A percentile compares a stretch with the other conserved stretches of the same genome.
Conservation (phyloP, 2,113 vertebrate species). For the Hemichromis elongatus region DNA sequence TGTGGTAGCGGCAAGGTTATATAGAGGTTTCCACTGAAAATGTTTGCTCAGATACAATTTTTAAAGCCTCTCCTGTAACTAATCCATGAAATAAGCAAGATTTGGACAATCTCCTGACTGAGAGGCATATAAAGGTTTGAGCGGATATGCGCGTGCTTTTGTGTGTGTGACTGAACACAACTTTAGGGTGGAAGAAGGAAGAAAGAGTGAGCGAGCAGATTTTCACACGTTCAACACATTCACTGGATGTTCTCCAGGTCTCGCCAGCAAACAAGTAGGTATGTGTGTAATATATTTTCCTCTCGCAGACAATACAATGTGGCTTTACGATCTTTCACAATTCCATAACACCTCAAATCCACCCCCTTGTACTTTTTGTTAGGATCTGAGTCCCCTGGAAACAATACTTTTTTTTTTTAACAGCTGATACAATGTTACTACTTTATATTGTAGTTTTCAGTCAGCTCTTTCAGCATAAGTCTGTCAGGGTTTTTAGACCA, state of each 20-base stretch:
- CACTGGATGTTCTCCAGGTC: constrained; percentile 17
- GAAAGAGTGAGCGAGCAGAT: not conserved
- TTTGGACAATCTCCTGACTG: constrained; percentile 37
- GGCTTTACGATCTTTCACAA: not conserved
- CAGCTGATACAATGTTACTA: not conserved
- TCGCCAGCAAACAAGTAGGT: constrained; percentile 6
- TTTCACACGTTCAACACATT: constrained; percentile 32
- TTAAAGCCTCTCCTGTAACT: constrained; percentile 40
- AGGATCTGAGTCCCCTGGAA: not conserved
- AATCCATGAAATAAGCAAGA: constrained; percentile 59
- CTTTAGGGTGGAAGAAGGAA: not conserved
- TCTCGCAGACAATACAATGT: not conserved
- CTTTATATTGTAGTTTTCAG: not conserved
- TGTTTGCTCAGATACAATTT: constrained; percentile 36
- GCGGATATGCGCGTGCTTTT: not conserved
- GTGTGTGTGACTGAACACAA: not conserved
- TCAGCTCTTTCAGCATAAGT: not conserved
- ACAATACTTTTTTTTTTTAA: not conserved
- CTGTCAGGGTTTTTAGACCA: not conserved
- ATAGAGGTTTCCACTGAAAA: constrained; percentile 28
- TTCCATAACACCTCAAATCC: not conserved
- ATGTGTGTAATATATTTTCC: constrained; percentile 4
- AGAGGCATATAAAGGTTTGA: constrained; percentile 7
- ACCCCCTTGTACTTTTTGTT: not conserved
- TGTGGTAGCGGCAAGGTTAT: constrained; percentile 29